Evolutionary conservation across 2,797 vertebrate genomes (phyloP), one percentile per base, ranked within the genome.

Genomic region (Bryconaethiops microstoma): DNA sequence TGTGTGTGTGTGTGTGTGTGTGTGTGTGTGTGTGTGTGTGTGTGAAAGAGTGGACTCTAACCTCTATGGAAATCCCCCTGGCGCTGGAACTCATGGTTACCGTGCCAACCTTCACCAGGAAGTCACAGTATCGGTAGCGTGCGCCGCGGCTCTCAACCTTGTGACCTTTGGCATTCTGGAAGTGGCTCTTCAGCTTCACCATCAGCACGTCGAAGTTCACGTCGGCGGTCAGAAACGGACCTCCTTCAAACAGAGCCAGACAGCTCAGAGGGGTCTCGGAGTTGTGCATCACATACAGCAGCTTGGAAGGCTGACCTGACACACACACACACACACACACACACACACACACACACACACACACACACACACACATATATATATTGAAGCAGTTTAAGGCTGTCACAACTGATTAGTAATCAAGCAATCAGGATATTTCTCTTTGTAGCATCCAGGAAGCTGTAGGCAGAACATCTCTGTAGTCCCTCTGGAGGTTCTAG

Each of bases 281-380:
- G 91, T 97, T 97, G 91, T 99, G 98, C 98, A 99, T 99, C 89
- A 99, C 95, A 0, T 99, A 99, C 87, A 99, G 93, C 83, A 97
- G 94, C 92, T 99, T 99, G 62, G 96, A 91, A 0, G 96, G 90
- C 92, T 99, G 98, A 87, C 97, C 98, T 99, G 93, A 2, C 13
- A 21, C 40, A 69, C 19, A 69, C 40, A 69, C 16, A 42, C 16
- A 67, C 64, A 67, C 16, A 65, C 1, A 13, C 0, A 40, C 7
- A 40, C 25, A 35, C 29, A 4, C 4, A 35, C 5, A n/a, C n/a
- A n/a, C n/a, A n/a, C n/a, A n/a, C n/a, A n/a, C n/a, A n/a, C n/a
- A n/a, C n/a, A n/a, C n/a, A n/a, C n/a, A n/a, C n/a, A n/a, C n/a
- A n/a, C n/a, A n/a, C n/a, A n/a, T n/a, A n/a, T n/a, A n/a, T n/a